Evolutionary conservation across 2,888 invertebrate genomes (phyloP), one percentile per base, ranked within the genome.

Genomic region (Cephus nigrinus): DNA sequence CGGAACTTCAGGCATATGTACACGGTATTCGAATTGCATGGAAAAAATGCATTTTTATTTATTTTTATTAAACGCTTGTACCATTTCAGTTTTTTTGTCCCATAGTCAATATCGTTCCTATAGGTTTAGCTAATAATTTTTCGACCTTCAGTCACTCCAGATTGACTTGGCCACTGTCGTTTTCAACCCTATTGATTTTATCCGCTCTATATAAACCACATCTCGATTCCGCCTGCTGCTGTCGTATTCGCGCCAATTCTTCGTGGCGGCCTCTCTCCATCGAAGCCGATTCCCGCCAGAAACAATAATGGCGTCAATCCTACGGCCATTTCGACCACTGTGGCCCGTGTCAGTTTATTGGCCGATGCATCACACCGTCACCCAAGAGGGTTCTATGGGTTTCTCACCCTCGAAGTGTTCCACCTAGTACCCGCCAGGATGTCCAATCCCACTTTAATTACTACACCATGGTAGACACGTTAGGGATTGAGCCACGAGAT

Each of bases 291-390:
- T 69, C 82, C 82, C 82, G 83, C 84, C 86, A 88, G 87, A 88
- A 88, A 88, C 89, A 88, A 88, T 88, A 88, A 88, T 87, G 87
- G 88, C 88, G 87, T 86, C 87, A 87, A 90, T 90, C 87, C 86
- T 85, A 86, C 82, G 84, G 86, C 86, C 88, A 84, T 86, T 88
- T 86, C 86, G 87, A 86, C 88, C 88, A 90, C 90, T 88, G 88
- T 87, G 86, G 86, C 68, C 87, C 83, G 84, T 85, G 87, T 89
- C 88, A 86, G 87, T 90, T 91, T 91, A 91, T 91, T 90, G 90
- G 87, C 83, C 89, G 85, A 90, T 90, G 88, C 85, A 89, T 90
- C 88, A 89, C 87, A 83, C 86, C 85, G 82, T 88, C 86, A 84
- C 88, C 86, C 87, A 79, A 73, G 80, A 84, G 84, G 82, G 77